Evolutionary conservation across 2,113 vertebrate genomes (phyloP).

Genomic region (Sminthopsis crassicaudata): DNA sequence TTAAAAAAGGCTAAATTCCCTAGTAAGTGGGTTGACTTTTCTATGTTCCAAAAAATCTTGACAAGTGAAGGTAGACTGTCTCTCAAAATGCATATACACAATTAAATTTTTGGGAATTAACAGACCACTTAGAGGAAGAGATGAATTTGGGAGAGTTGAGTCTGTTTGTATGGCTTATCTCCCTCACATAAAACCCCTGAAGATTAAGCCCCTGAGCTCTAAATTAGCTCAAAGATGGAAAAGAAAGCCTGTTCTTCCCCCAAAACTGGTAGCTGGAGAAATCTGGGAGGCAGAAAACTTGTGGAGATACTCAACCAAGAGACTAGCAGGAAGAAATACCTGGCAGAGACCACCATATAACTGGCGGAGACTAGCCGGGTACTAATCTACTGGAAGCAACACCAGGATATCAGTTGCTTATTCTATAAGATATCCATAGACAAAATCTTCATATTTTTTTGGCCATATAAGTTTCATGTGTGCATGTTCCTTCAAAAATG

Average conservation of each 20-base stretch:
- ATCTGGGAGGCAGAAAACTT: background rate
- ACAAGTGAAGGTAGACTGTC: background rate
- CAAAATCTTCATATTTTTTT: background rate
- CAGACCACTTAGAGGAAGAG: background rate
- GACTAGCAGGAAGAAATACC: background rate
- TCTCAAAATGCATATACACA: background rate
- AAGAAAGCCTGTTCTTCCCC: background rate
- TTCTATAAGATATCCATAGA: background rate
- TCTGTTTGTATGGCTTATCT: background rate
- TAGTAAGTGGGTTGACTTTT: background rate
- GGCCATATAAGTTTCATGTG: background rate
- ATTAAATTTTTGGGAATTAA: background rate
- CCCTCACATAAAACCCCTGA: background rate
- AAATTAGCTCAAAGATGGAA: background rate
- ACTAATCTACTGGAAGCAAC: background rate
- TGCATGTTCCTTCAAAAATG: background rate
- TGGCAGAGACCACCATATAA: background rate
- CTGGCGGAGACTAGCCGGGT: background rate
- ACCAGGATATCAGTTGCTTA: background rate
- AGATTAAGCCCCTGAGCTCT: background rate
- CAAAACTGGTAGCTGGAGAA: background rate
- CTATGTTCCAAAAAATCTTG: background rate
- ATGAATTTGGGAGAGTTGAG: background rate
- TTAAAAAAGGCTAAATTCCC: background rate
- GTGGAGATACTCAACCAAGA: background rate